Percentiles rank a stretch among this genome's conserved stretches.
Evolutionary conservation across 2,113 vertebrate species (phyloP).

Genomic region (Bothrops jararaca): DNA sequence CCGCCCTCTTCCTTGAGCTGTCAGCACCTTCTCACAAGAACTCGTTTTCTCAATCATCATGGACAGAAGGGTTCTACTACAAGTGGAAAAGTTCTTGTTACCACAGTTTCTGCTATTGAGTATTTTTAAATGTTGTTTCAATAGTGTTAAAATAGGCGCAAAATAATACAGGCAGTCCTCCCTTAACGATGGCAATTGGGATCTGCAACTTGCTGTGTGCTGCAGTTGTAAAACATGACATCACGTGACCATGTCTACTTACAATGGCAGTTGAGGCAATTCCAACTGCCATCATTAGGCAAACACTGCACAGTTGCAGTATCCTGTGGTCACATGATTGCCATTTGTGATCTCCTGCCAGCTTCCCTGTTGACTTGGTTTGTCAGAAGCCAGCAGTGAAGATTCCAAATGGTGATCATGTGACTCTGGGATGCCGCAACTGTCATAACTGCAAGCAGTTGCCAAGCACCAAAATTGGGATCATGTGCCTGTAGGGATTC

Average conservation of each 20-base stretch:
- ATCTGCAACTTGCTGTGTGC: not conserved
- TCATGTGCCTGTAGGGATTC: not conserved
- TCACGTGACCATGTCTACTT: not conserved
- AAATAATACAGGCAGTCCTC: not conserved
- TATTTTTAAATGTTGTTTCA: not conserved
- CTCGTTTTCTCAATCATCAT: slow-evolving; percentile 64
- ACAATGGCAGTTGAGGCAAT: not conserved
- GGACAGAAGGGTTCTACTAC: slow-evolving; percentile 64
- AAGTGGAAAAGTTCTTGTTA: not conserved
- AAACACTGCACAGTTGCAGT: not conserved
- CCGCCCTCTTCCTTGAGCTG: slow-evolving; percentile 71
- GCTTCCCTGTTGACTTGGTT: not conserved
- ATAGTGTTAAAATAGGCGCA: not conserved
- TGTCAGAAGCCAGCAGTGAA: not conserved
- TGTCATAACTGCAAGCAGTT: not conserved
- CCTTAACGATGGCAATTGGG: not conserved
- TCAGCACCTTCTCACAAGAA: slow-evolving; percentile 67
- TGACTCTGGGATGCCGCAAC: not conserved
- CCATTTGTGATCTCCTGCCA: not conserved
- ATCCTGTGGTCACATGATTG: not conserved
- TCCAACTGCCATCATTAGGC: not conserved
- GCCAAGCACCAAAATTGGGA: not conserved
- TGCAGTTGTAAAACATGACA: not conserved
- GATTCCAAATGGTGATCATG: not conserved
- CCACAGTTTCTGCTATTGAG: too few species aligned